phyloP scores from a whole-genome alignment of 2,888 invertebrate species.

The Drepana falcataria region DNA sequence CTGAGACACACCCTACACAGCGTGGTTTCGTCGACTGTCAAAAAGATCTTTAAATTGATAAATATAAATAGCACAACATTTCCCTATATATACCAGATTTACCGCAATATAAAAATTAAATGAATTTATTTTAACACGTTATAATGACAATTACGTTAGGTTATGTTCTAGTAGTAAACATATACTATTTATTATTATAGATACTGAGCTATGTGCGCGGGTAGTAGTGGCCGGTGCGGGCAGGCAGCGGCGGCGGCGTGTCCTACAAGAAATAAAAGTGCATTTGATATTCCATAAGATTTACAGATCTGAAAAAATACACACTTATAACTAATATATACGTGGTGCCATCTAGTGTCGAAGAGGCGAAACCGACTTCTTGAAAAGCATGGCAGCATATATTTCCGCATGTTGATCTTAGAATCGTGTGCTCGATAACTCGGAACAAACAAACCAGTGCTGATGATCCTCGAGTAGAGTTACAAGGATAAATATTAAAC shows the following conservation, averaged over 20 bases:
- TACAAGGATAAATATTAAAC: no score
- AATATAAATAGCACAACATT: neutral
- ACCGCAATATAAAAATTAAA: neutral
- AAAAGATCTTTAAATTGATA: no score
- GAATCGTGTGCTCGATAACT: no score
- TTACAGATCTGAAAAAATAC: neutral
- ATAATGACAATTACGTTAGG: constrained; percentile 10
- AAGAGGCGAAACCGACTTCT: no score
- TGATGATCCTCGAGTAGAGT: no score
- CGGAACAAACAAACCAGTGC: no score
- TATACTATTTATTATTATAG: constrained; percentile 9
- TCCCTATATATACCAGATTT: constrained; percentile 1
- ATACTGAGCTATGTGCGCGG: constrained; percentile 62
- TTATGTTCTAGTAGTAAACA: constrained; percentile 8
- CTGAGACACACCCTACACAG: no score
- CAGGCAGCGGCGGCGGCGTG: constrained; percentile 69
- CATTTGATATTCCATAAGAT: neutral
- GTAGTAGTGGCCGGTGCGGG: constrained; percentile 68
- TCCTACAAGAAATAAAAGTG: constrained; percentile 42
- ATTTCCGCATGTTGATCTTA: no score
- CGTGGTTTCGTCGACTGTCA: no score
- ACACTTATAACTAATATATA: neutral
- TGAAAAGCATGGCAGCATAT: no score
- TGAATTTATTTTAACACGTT: neutral
- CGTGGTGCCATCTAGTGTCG: neutral